Base-by-base conservation (phyloP, 1,140 invertebrate genomes). In the Drosophila oshimai region DNA sequence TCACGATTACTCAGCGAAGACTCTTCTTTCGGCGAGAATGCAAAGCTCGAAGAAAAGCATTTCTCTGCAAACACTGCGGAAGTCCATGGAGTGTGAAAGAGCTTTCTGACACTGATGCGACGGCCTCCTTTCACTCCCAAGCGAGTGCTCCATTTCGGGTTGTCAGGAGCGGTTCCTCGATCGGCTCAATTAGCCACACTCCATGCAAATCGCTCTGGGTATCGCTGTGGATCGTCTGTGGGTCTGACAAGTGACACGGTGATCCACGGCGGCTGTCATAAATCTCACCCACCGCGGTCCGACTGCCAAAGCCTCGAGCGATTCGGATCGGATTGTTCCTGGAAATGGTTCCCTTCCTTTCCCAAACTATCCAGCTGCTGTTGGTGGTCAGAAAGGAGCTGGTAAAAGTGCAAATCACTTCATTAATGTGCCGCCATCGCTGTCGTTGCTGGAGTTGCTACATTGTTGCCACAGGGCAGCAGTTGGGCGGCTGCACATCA, bases 321-420 rank as follows among this genome's bases (percentile, higher is more conserved):
- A 10, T 29, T 70, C 45, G 36, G 50, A 65, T 54, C 51, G 60
- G 75, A 86, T 68, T 62, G 65, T 84, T 84, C 80, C 80, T 50
- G 75, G 80, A 84, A 84, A 33, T 36, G 39, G 10, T 24, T 39
- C 6, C n/a, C 20, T 29, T 36, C 29, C 26, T 24, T 20, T 9
- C 36, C 28, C 31, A n/a, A n/a, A n/a, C n/a, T n/a, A n/a, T n/a
- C n/a, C n/a, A n/a, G n/a, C n/a, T n/a, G n/a, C n/a, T 51, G 70
- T 65, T 83, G 79, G 79, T 86, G 79, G 75, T 64, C 79, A 83
- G 65, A 26, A 84, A 80, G 51, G 31, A 72, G 61, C 55, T 60
- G 51, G 37, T 15, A 70, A 86, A 87, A 67, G 72, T 77, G 81
- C 81, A 86, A 86, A 86, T 86, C 81, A 86, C 81, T 86, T 86